phyloP scores from a whole-genome alignment of 35 echinoderm and acorn worm species.

The Anneissia japonica region DNA sequence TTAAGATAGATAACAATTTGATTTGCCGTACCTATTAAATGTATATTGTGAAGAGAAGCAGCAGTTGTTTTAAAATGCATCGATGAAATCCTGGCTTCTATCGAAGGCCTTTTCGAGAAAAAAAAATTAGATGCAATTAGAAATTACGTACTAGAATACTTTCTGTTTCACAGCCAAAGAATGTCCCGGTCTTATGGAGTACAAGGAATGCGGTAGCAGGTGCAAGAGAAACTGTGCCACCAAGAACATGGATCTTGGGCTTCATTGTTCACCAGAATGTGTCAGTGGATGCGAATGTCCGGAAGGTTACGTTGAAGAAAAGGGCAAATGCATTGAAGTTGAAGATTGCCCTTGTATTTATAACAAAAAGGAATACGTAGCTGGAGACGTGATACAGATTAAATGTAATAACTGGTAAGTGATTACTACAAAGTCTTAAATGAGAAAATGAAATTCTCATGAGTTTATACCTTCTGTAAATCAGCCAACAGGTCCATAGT shows the following conservation, averaged over 20 bases:
- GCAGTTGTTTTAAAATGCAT: too few species aligned
- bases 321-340: conserved; percentile 45
- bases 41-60: too few species aligned
- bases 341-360: conserved; percentile 80
- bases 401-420: conserved; percentile 85
- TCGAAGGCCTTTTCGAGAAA: too few species aligned
- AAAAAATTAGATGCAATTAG: neutral
- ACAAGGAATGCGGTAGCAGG: conserved; percentile 67
- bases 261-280: conserved; percentile 38
- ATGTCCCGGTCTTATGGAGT: conserved; percentile 57
- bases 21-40: too few species aligned
- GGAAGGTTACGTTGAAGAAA: conserved; percentile 49
- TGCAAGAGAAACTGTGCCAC: conserved; percentile 59
- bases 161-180: conserved; percentile 44
- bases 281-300: conserved; percentile 80
- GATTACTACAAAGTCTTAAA: neutral
- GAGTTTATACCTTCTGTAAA: too few species aligned
- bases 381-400: conserved; percentile 34
- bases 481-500: too few species aligned
- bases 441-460: too few species aligned
- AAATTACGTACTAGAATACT: neutral
- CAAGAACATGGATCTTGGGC: conserved; percentile 20
- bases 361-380: conserved; percentile 70
- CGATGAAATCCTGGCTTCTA: too few species aligned
- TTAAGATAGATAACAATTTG: too few species aligned